phyloP scores from a whole-genome alignment of 1,140 invertebrate species.

The Drosophila funebris region DNA sequence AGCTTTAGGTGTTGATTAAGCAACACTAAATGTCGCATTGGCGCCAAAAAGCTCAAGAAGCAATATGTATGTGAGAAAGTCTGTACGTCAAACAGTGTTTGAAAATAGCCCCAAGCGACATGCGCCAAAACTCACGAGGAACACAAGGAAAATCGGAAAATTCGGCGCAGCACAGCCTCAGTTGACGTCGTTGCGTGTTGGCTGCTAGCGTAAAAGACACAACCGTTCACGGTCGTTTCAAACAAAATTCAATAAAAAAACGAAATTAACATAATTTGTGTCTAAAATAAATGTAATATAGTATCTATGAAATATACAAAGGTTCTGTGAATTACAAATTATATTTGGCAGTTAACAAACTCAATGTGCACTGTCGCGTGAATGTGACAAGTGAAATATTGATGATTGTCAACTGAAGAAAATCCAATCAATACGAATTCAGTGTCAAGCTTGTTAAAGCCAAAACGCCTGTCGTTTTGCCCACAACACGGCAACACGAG shows the following conservation, averaged over 20 bases:
- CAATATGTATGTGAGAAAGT: background rate
- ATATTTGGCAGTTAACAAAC: background rate
- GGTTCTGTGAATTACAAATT: constrained; percentile 1
- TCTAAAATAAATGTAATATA: background rate
- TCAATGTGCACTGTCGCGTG: background rate
- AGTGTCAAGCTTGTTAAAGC: constrained; percentile 18
- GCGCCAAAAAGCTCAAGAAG: constrained; percentile 37
- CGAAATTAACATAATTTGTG: constrained; percentile 25
- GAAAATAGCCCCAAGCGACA: constrained; percentile 39
- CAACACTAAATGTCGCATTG: constrained; percentile 22
- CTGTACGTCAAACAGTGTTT: constrained; percentile 32
- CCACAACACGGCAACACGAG: too few species aligned
- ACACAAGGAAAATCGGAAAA: constrained; percentile 64
- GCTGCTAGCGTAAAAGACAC: constrained; percentile 45
- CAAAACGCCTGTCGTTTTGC: too few species aligned
- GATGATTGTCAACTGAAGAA: background rate
- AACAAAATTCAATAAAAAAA: constrained; percentile 31
- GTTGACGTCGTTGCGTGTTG: constrained; percentile 74
- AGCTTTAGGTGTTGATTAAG: background rate
- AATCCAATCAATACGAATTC: constrained; percentile 25
- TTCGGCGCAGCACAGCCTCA: constrained; percentile 62
- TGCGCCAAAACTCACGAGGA: constrained; percentile 61
- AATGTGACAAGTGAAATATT: constrained; percentile 2
- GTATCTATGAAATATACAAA: constrained; percentile 3
- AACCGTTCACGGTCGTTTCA: constrained; percentile 23